Evolutionary conservation across 2,797 vertebrate species (phyloP).

Genomic region (Distichodus sexfasciatus): DNA sequence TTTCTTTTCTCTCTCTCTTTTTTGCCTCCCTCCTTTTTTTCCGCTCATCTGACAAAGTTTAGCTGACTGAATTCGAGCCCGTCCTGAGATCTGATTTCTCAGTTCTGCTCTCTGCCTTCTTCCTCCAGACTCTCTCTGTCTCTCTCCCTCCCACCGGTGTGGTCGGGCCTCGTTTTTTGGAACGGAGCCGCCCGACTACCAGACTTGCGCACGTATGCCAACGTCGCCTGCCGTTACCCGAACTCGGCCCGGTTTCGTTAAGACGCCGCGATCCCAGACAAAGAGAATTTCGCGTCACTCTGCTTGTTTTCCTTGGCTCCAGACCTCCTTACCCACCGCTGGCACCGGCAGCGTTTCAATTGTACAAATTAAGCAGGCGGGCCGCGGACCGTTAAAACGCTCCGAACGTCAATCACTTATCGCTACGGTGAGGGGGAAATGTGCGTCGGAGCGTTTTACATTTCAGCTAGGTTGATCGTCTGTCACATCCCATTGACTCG

Average conservation of each 20-base stretch:
- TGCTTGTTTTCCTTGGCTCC: constrained; percentile 85
- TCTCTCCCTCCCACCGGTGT: no score
- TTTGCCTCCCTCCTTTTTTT: constrained; percentile 60
- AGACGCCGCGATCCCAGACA: constrained; percentile 79
- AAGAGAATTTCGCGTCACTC: constrained; percentile 84
- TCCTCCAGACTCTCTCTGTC: constrained; percentile 58
- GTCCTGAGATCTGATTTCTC: constrained; percentile 66
- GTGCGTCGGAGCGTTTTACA: constrained; percentile 53
- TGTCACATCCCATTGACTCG: constrained; percentile 37
- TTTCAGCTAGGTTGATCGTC: constrained; percentile 54
- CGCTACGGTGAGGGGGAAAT: constrained; percentile 41
- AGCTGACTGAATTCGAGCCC: constrained; percentile 69
- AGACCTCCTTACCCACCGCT: constrained; percentile 77
- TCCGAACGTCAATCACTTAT: constrained; percentile 51
- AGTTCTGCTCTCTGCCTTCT: constrained; percentile 46
- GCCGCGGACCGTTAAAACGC: constrained; percentile 65
- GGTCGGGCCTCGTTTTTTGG: no score
- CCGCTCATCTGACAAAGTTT: constrained; percentile 76
- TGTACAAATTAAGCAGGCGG: constrained; percentile 64
- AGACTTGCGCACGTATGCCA: constrained; percentile 26
- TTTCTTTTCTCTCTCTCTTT: constrained; percentile 58
- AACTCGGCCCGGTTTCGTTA: constrained; percentile 69
- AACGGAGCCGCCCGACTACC: constrained; percentile 56
- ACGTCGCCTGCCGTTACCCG: constrained; percentile 57
- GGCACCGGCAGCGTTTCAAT: constrained; percentile 79